Evolutionary conservation across 2,888 invertebrate species (phyloP).

Genomic region (Carabus problematicus): DNA sequence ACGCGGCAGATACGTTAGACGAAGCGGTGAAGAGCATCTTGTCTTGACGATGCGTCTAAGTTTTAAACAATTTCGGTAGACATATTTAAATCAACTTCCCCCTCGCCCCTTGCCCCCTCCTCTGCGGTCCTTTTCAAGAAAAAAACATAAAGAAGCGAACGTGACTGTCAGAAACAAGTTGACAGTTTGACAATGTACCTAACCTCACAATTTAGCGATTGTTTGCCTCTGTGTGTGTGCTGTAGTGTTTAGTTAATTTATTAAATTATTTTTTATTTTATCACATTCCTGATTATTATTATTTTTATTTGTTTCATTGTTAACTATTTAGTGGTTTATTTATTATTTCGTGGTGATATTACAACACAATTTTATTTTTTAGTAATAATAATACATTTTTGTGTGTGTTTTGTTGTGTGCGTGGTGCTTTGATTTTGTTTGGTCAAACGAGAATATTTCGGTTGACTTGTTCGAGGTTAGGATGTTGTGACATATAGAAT

Average conservation of each 20-base stretch:
- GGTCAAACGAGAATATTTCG: constrained; percentile 8
- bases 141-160: background rate
- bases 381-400: constrained; percentile 10
- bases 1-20: constrained; percentile 55
- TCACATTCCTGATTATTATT: too few relatives aligned
- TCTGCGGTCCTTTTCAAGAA: background rate
- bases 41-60: constrained; percentile 58
- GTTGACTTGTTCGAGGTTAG: background rate
- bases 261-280: too few relatives aligned
- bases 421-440: constrained; percentile 9
- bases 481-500: background rate
- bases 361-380: constrained; percentile 13
- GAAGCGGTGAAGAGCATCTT: constrained; percentile 56
- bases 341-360: constrained; percentile 11
- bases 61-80: constrained; percentile 10
- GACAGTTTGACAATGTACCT: background rate
- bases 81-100: background rate
- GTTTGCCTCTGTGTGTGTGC: background rate
- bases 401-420: constrained; percentile 12
- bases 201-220: constrained; percentile 8
- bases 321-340: constrained; percentile 7
- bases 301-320: background rate
- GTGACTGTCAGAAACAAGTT: background rate
- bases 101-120: background rate
- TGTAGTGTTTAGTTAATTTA: constrained; percentile 8